These are phyloP conservation scores for Sebastolobus alascanus DNA, from an alignment of 2,797 vertebrate species.

Conservation along the genomic window DNA sequence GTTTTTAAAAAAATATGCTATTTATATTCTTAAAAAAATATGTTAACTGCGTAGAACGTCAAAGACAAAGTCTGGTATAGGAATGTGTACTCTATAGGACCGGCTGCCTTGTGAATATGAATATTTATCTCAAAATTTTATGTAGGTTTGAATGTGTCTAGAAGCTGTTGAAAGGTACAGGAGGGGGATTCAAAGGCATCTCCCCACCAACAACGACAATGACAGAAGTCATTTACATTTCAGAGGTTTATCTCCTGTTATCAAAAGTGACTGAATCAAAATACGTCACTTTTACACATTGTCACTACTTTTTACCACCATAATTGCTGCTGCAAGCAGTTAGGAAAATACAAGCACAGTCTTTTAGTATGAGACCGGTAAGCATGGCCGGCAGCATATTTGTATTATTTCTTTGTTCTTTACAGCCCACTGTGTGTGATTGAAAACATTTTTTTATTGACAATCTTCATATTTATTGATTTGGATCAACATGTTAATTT, in stretches of 20 bases:
- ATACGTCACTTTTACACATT: constrained; percentile 26
- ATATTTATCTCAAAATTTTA: constrained; percentile 60
- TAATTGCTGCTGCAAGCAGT: constrained; percentile 10
- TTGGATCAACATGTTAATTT: not conserved
- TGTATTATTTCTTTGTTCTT: not conserved
- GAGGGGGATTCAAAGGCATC: constrained; percentile 9
- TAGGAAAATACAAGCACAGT: constrained; percentile 4
- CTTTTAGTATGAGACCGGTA: not conserved
- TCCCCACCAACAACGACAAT: not conserved
- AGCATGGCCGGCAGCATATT: not conserved
- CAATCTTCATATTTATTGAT: constrained; percentile 52
- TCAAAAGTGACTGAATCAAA: constrained; percentile 35
- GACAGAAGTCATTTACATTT: constrained; percentile 47
- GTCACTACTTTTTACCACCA: constrained; percentile 29
- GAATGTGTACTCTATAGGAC: constrained; percentile 36
- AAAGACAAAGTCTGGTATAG: constrained; percentile 40
- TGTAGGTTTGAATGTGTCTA: constrained; percentile 48
- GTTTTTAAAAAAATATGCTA: constrained; percentile 39
- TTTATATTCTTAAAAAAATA: constrained; percentile 66
- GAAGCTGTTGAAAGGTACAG: constrained; percentile 21
- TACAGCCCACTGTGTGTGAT: constrained; percentile 2
- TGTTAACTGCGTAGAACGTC: constrained; percentile 39
- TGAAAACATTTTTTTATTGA: constrained; percentile 20
- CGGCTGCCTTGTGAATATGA: constrained; percentile 47
- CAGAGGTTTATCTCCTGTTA: constrained; percentile 9